Base-by-base conservation (phyloP, 2,797 vertebrate species). In the Sebastes jordani region DNA sequence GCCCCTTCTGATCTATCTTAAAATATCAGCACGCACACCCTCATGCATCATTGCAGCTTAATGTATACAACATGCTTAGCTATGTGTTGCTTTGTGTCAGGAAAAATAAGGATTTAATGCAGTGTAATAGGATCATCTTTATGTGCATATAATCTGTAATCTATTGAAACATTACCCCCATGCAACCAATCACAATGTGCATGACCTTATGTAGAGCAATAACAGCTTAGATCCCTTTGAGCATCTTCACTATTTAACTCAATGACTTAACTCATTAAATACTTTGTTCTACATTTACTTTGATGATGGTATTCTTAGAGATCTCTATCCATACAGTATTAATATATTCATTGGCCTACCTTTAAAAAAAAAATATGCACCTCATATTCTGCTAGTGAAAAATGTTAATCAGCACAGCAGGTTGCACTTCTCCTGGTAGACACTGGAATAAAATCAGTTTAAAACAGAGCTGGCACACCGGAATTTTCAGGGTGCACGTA, bases 71-170 rank as follows among this genome's bases (percentile, higher is more conserved):
- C 83, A 69, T 72, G 59, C 67, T 84, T 58, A 75, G 68, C 71
- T 60, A 3, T 73, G 64, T 69, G 72, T 80, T 89, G 86, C 88
- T 81, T 83, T 84, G 73, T 80, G 86, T 89, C 75, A 81, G 49
- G 49, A 61, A 86, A 86, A 88, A 66, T 76, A 81, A 77, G 87
- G 71, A 77, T 87, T 89, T 80, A 86, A 75, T 82, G 60, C 68
- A 82, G 58, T 25, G 70, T 89, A 90, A 92, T 73, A 88, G 77
- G 89, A 91, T 92, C 60, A 89, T 83, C 64, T 77, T 78, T 67
- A 81, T 88, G 63, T 70, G 73, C 69, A 78, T 84, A 80, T 85
- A 85, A 89, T 88, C 74, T 85, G 63, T 80, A 85, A 87, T 91
- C 83, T 89, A 77, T 82, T 86, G 14, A 69, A 76, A 87, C 68